Percentiles rank a stretch among this genome's conserved stretches.
These are phyloP conservation scores for Cerastis leucographa DNA, from an alignment of 2,888 invertebrate species.

Conservation along the genomic window DNA sequence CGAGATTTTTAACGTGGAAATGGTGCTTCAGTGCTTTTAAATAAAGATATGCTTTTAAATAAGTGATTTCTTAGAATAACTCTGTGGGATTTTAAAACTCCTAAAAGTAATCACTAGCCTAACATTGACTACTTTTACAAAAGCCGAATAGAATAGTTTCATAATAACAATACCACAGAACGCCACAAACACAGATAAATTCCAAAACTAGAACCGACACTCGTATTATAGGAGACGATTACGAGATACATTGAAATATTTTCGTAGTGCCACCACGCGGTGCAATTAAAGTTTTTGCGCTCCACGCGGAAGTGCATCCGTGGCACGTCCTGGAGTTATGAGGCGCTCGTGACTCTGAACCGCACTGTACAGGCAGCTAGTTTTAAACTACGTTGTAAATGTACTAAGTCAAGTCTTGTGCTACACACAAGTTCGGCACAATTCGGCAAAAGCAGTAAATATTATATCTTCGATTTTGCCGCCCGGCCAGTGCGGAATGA, in stretches of 20 bases:
- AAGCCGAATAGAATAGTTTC: background rate
- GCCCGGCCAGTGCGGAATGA: background rate
- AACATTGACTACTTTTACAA: background rate
- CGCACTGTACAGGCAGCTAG: conserved; percentile 40
- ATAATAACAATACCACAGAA: background rate
- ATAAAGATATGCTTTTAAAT: conserved; percentile 20
- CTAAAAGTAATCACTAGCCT: background rate
- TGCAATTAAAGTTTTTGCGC: conserved; percentile 85
- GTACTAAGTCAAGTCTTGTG: background rate
- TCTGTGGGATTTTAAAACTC: no score
- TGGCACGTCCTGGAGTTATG: conserved; percentile 84
- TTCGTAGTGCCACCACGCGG: conserved; percentile 70
- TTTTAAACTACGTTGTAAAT: background rate
- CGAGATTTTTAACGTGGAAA: conserved; percentile 50
- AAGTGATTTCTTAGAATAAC: background rate
- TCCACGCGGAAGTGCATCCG: conserved; percentile 72
- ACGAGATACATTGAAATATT: conserved; percentile 60
- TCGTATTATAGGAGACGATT: conserved; percentile 27
- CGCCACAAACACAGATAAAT: conserved; percentile 2
- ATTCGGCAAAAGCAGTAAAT: background rate
- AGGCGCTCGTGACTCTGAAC: conserved; percentile 81
- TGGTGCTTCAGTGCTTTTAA: conserved; percentile 10
- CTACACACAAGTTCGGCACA: background rate
- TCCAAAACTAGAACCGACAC: conserved; percentile 25
- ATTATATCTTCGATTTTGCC: background rate